Evolutionary conservation across 1,140 invertebrate species (phyloP), one percentile per base, ranked within the genome.

Genomic region (Paraescarpia echinospica): DNA sequence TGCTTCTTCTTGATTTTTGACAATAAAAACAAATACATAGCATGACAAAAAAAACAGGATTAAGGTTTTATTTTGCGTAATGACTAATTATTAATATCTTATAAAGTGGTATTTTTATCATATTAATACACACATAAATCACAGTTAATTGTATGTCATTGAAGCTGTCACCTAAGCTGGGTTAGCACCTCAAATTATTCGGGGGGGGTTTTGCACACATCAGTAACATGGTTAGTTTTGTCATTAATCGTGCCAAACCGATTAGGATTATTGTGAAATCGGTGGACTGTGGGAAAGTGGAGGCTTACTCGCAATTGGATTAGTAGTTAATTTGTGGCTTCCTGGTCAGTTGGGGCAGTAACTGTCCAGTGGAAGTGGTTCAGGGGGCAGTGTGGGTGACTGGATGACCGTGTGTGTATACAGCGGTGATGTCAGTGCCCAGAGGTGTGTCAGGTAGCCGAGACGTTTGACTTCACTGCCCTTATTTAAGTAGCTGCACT

Each of bases 301-400:
- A 6, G 4, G 18, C 59, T 4, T 22, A 77, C 59, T 22, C 59
- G 12, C 18, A 77, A 77, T 0, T 77, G 59, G 12, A 77, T 77
- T 77, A 77, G 59, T 31, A 77, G 59, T 77, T 77, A 77, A 77
- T 77, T 77, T 77, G 59, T 77, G 59, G 59, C 59, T 77, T 77
- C 59, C 59, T 27, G 59, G 59, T 77, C 59, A 77, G 59, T 77
- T 31, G 14, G 59, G 27, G 18, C 59, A 77, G 8, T 77, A 77
- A 77, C 59, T 77, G 59, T 77, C 59, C 59, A 31, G 59, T 77
- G 4, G 14, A 12, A 27, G 59, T 77, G 59, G 59, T 77, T 12
- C 12, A 77, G 59, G 59, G 59, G 9, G 59, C 2, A 31, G 22
- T 12, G 18, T 77, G 59, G 59, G 22, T 77, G 59, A 77, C 59